A percentile compares a stretch with the other conserved stretches of the same genome.
phyloP scores from a whole-genome alignment of 2,113 vertebrate species.

The Equus przewalskii region DNA sequence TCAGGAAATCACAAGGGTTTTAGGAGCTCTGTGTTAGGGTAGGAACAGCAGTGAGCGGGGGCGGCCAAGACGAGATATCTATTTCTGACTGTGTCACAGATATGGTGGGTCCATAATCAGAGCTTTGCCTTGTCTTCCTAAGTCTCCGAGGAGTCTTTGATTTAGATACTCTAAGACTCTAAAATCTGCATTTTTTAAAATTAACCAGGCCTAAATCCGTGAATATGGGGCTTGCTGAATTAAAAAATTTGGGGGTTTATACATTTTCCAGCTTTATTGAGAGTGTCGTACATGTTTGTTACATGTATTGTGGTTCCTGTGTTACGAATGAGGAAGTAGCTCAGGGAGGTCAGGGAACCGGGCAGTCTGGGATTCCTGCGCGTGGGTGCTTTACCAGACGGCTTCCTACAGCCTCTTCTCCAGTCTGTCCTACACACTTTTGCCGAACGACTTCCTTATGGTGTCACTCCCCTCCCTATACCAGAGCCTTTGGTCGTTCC shows the following conservation, averaged over 20 bases:
- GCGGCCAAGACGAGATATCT: not conserved
- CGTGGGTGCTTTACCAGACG: not conserved
- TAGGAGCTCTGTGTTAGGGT: not conserved
- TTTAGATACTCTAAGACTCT: not conserved
- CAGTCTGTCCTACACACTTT: not conserved
- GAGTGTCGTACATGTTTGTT: not conserved
- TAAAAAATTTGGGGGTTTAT: not conserved
- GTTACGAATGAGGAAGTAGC: not conserved
- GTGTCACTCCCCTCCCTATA: not conserved
- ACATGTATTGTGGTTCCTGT: not conserved
- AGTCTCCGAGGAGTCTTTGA: not conserved
- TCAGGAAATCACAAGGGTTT: not conserved
- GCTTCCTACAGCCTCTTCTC: not conserved
- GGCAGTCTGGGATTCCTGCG: not conserved
- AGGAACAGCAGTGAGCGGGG: too few species aligned
- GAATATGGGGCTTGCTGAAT: constrained; percentile 20
- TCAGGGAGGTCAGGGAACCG: not conserved
- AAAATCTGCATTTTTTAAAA: not conserved
- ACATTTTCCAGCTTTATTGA: not conserved
- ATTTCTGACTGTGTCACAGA: not conserved
- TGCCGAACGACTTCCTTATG: not conserved
- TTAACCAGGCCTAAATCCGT: not conserved
- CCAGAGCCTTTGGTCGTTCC: constrained; percentile 9
- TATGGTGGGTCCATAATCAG: not conserved
- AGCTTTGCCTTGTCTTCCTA: not conserved